Evolutionary conservation across 2,797 vertebrate species (phyloP).

Genomic region (Scarus forsteni): DNA sequence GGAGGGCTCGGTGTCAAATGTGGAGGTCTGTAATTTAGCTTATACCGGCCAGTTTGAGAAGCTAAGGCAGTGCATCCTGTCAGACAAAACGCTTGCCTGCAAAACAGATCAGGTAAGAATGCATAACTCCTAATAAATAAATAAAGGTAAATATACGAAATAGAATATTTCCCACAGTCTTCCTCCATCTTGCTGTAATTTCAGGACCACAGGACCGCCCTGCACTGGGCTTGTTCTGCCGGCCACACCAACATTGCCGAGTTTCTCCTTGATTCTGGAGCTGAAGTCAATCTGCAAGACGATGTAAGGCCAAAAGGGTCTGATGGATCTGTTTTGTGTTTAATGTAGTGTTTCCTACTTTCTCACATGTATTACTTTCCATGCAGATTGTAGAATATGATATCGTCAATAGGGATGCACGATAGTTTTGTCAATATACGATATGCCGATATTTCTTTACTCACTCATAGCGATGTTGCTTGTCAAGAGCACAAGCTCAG

Average conservation of each 20-base stretch:
- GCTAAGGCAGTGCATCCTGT: slow-evolving; percentile 84
- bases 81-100: slow-evolving; percentile 87
- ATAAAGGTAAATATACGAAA: no score
- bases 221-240: slow-evolving; percentile 98
- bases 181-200: neutral
- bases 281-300: slow-evolving; percentile 91
- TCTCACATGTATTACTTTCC: no score
- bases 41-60: slow-evolving; percentile 89
- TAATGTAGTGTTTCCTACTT: neutral
- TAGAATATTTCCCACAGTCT: neutral
- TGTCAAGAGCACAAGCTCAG: no score
- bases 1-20: slow-evolving; percentile 89
- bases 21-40: slow-evolving; percentile 92
- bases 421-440: no score
- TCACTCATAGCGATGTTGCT: no score
- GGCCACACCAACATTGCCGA: slow-evolving; percentile 90
- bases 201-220: slow-evolving; percentile 90
- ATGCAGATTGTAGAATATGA: no score
- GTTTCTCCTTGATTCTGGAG: slow-evolving; percentile 90
- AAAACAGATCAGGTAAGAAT: slow-evolving; percentile 91
- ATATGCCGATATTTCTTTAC: no score
- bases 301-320: slow-evolving; percentile 85
- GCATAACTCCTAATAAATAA: neutral
- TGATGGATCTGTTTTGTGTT: neutral
- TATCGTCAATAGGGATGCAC: no score